These are phyloP conservation scores for Channallabes apus DNA, from an alignment of 2,797 vertebrate species.

Conservation along the genomic window DNA sequence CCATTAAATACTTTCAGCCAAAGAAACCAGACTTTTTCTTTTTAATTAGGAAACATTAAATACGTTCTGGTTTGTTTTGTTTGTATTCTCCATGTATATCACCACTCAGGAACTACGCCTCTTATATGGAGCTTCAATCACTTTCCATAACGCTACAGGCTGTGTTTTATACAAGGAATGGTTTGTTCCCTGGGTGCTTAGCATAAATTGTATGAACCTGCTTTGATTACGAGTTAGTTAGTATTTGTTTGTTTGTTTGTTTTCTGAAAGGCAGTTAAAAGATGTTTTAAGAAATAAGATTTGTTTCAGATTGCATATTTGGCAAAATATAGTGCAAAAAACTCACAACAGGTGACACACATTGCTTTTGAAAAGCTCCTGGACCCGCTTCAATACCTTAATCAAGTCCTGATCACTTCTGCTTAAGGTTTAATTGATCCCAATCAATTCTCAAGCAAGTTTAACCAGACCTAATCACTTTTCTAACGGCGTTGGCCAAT, in stretches of 20 bases:
- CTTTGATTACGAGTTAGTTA: background rate
- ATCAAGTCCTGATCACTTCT: background rate
- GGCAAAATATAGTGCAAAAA: background rate
- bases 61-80: too few relatives aligned
- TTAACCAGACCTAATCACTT: background rate
- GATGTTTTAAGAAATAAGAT: background rate
- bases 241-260: background rate
- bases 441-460: background rate
- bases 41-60: background rate
- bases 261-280: background rate
- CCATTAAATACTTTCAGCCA: background rate
- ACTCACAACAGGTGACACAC: background rate
- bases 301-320: background rate
- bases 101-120: conserved; percentile 13
- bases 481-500: background rate
- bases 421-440: background rate
- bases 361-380: background rate
- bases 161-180: background rate
- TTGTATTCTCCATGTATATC: background rate
- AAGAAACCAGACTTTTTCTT: background rate
- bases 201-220: background rate
- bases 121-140: background rate
- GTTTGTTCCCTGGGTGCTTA: background rate
- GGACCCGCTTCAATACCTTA: background rate
- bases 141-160: too few relatives aligned